These are phyloP conservation scores for Porites divaricata DNA, from an alignment of 92 coral and sea anemone species.

Conservation along the genomic window DNA sequence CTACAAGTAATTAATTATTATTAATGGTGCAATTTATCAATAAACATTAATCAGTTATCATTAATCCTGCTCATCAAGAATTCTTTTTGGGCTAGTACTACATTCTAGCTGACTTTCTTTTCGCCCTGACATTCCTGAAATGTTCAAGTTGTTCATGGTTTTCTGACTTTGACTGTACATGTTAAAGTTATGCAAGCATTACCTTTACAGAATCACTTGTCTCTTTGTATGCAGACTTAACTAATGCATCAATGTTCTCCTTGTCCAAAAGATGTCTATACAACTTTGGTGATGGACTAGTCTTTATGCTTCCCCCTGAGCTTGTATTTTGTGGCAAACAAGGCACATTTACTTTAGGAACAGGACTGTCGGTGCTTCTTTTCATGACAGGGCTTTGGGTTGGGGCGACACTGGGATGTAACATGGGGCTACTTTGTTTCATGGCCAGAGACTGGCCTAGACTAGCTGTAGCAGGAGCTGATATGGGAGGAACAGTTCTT, in stretches of 20 bases:
- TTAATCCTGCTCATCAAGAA: no score
- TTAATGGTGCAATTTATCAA: no score
- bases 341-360: neutral
- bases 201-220: conserved; percentile 77
- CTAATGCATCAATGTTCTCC: conserved; percentile 62
- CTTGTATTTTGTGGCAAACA: conserved; percentile 33
- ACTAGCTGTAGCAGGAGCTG: neutral
- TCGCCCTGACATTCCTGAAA: no score
- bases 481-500: conserved; percentile 27
- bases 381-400: conserved; percentile 49
- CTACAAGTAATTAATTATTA: no score
- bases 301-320: conserved; percentile 45
- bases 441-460: conserved; percentile 6
- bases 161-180: no score
- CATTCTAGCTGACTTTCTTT: no score
- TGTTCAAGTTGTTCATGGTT: no score
- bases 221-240: conserved; percentile 58
- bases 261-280: conserved; percentile 56
- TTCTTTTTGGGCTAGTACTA: no score
- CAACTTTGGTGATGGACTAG: conserved; percentile 51
- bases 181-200: neutral
- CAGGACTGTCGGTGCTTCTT: conserved; percentile 36
- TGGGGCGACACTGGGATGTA: conserved; percentile 3
- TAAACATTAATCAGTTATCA: no score
- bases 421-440: conserved; percentile 8